These are phyloP conservation scores for Venustaconcha ellipsiformis DNA, from an alignment of 1,140 invertebrate genomes.

Conservation along the genomic window DNA sequence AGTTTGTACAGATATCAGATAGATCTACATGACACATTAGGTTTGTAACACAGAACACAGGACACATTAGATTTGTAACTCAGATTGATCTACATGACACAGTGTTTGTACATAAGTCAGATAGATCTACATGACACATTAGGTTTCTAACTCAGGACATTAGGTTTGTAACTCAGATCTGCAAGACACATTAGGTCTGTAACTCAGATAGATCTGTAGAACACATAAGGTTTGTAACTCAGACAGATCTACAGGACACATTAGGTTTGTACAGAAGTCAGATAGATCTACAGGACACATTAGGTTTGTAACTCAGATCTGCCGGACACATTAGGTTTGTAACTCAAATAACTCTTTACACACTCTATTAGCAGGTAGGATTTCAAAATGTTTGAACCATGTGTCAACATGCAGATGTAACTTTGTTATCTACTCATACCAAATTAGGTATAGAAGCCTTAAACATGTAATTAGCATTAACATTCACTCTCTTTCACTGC, in stretches of 20 bases:
- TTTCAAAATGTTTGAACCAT: no score
- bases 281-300: constrained; percentile 30
- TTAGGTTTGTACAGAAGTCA: constrained; percentile 33
- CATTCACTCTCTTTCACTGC: no score
- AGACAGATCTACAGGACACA: constrained; percentile 19
- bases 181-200: constrained; percentile 39
- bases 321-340: constrained; percentile 39
- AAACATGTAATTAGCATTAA: no score
- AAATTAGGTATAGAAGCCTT: no score
- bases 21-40: constrained; percentile 39
- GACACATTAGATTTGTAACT: constrained; percentile 34
- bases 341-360: no score
- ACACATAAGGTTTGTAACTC: constrained; percentile 29
- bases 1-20: constrained; percentile 27
- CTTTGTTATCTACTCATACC: no score
- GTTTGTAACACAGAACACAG: no score
- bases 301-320: constrained; percentile 17
- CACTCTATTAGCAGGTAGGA: no score
- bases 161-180: constrained; percentile 51
- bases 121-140: constrained; percentile 37
- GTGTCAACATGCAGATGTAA: no score
- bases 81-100: constrained; percentile 24
- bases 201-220: constrained; percentile 8
- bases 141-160: constrained; percentile 49
- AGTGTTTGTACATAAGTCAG: constrained; percentile 29